Evolutionary conservation across 1,140 invertebrate genomes (phyloP), one percentile per base, ranked within the genome.

Genomic region (Ectropis grisescens): DNA sequence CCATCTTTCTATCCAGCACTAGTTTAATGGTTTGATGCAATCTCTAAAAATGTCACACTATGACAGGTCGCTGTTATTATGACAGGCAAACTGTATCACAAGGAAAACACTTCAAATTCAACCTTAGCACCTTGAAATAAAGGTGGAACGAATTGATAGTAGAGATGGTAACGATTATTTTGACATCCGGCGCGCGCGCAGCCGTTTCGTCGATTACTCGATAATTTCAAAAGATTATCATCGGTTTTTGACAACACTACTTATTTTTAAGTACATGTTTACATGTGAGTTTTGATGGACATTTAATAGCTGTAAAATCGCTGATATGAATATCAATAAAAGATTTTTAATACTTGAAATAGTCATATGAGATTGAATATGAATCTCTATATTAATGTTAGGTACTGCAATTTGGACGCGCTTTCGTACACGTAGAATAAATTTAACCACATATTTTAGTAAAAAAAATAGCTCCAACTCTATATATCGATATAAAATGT

Each of bases 151-250:
- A 19, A 8, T 19, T 19, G 16, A 19, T 19, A 4, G 16, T 8
- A 19, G 16, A 19, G 8, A 19, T 19, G 16, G 16, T 19, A 8
- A 19, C 16, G 16, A 4, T 68, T 49, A 52, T 58, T 58, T 67
- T 66, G 64, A 70, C 68, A 69, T 70, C 65, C 70, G 60, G 59
- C 66, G 71, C 56, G 57, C 40, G 68, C 66, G 71, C 68, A 70
- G 49, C 52, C 62, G 58, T 60, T 56, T 62, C 66, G 58, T 58
- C 68, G 68, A 72, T 72, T 76, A 76, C 49, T 72, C 57, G 67
- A 76, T 72, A 72, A 76, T 76, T 76, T 71, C 32, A 51, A 29
- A 39, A 62, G 71, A 72, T 76, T 55, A 49, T 44, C 46, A 71
- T 68, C 58, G 36, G 36, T 47, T 71, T 70, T 71, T 72, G 68